Percentiles rank a stretch among this genome's conserved stretches.
Conservation (phyloP, 2,113 vertebrate genomes). For the Xiphorhynchus elegans region DNA sequence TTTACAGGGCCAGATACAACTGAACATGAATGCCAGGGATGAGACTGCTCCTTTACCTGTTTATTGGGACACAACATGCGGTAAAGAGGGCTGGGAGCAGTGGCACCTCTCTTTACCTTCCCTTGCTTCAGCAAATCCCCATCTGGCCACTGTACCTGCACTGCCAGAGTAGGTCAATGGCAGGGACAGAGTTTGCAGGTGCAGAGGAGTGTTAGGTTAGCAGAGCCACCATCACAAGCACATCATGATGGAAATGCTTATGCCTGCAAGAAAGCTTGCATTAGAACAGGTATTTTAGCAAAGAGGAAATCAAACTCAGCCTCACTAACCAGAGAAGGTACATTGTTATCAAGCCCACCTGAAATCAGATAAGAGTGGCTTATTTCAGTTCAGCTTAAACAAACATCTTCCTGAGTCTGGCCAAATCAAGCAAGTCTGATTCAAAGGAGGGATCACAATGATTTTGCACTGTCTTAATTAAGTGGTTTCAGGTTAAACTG, state of each 20-base stretch:
- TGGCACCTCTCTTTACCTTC: not conserved
- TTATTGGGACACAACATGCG: fast-evolving
- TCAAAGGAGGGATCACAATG: not conserved
- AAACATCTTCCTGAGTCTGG: not conserved
- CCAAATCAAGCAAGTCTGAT: not conserved
- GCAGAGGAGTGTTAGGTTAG: not conserved
- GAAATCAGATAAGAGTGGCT: not conserved
- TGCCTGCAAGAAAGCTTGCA: not conserved
- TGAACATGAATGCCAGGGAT: not conserved
- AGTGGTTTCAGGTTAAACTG: not conserved
- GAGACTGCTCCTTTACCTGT: not conserved
- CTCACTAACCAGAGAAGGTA: not conserved
- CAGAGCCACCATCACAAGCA: not conserved
- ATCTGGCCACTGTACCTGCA: not conserved
- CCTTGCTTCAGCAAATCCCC: fast-evolving
- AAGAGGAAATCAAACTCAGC: not conserved
- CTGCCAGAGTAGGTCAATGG: not conserved
- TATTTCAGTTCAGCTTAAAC: not conserved
- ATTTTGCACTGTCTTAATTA: not conserved
- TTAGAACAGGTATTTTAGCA: not conserved
- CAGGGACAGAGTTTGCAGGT: not conserved
- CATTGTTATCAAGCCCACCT: fast-evolving
- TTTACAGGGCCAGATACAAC: not conserved
- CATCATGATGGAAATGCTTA: not conserved
- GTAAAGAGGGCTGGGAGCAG: not conserved